A percentile compares a stretch with the other conserved stretches of the same genome.
phyloP scores from a whole-genome alignment of 2,888 invertebrate genomes.

The Cantharis rustica region DNA sequence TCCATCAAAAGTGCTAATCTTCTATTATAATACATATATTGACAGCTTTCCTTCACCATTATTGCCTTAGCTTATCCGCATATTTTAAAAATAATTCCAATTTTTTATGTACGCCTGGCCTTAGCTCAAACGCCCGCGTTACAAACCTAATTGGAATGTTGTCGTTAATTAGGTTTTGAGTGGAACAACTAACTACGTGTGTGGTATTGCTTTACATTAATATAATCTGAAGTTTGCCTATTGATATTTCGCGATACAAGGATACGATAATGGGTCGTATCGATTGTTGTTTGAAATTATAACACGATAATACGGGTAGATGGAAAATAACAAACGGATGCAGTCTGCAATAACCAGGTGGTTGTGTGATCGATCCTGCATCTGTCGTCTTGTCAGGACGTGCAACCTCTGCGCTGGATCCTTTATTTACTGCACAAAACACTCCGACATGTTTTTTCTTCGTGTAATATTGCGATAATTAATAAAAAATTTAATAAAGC shows the following conservation, averaged over 20 bases:
- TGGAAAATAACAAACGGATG: constrained; percentile 12
- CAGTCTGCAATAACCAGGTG: constrained; percentile 3
- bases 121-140: too few relatives aligned
- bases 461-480: not conserved
- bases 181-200: not conserved
- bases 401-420: constrained; percentile 5
- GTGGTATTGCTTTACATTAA: not conserved
- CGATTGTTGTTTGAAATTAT: not conserved
- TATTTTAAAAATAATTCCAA: too few relatives aligned
- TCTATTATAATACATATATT: not conserved
- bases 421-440: not conserved
- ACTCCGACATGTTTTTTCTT: not conserved
- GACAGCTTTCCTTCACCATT: not conserved
- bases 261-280: not conserved
- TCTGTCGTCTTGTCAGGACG: constrained; percentile 21
- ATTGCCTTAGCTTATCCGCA: too few relatives aligned
- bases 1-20: not conserved
- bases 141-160: not conserved
- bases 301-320: not conserved
- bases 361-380: constrained; percentile 15
- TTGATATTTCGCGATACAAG: not conserved
- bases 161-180: not conserved
- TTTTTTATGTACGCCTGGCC: too few relatives aligned
- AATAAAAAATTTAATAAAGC: not conserved
- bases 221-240: not conserved